phyloP scores from a whole-genome alignment of 2,888 invertebrate genomes.

The Ernsta delagoae region DNA sequence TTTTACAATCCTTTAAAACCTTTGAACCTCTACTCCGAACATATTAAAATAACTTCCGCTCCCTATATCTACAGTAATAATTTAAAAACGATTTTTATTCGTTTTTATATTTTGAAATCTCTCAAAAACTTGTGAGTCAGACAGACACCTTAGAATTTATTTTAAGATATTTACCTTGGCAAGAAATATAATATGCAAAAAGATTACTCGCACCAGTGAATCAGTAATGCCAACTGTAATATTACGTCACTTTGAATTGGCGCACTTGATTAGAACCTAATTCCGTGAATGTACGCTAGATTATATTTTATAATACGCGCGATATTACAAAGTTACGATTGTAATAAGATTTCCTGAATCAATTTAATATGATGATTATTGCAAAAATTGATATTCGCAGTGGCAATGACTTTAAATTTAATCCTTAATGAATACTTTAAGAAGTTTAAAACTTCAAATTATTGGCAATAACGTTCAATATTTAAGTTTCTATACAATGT shows the following conservation, averaged over 20 bases:
- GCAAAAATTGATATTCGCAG: slow-evolving; percentile 18
- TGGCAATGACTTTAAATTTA: background rate
- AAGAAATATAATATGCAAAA: slow-evolving; percentile 10
- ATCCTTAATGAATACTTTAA: background rate
- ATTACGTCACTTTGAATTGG: slow-evolving; percentile 3
- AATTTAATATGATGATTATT: slow-evolving; percentile 11
- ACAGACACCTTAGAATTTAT: background rate
- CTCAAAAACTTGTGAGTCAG: too few species aligned
- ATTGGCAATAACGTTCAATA: slow-evolving; percentile 1
- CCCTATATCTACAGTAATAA: too few species aligned
- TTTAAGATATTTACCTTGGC: background rate
- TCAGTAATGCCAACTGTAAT: slow-evolving; percentile 5
- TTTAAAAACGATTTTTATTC: too few species aligned
- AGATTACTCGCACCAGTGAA: slow-evolving; percentile 17
- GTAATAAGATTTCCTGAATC: slow-evolving; percentile 11
- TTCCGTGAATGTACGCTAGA: slow-evolving; percentile 25
- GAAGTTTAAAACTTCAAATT: background rate
- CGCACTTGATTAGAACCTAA: slow-evolving; percentile 25
- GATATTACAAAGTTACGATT: slow-evolving; percentile 15
- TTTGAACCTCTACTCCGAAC: too few species aligned
- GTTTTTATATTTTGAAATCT: too few species aligned
- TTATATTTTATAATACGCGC: slow-evolving; percentile 13
- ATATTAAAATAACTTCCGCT: too few species aligned
- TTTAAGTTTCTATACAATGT: background rate
- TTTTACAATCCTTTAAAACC: background rate